Percentiles rank a stretch among this genome's conserved stretches.
phyloP scores from a whole-genome alignment of 1,140 invertebrate genomes.

The Dendroctonus valens region DNA sequence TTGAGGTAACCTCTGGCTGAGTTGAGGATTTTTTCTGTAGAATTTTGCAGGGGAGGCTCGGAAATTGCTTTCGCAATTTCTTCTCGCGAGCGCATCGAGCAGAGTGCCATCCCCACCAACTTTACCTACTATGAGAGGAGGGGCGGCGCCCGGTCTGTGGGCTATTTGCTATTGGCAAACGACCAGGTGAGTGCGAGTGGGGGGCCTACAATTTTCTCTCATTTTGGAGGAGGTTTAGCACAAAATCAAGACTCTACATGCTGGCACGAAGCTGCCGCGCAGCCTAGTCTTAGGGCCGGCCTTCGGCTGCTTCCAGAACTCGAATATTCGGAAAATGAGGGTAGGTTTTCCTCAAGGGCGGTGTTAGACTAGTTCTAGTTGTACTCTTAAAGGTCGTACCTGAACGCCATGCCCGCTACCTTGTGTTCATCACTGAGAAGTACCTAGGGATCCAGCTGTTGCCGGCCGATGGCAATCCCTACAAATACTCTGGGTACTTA shows the following conservation, averaged over 20 bases:
- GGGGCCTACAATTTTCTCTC: conserved; percentile 2
- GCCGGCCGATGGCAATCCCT: conserved; percentile 72
- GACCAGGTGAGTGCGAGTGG: conserved; percentile 35
- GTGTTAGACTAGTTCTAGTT: neutral
- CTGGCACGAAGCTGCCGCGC: conserved; percentile 60
- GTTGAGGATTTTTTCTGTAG: neutral
- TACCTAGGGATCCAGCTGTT: conserved; percentile 67
- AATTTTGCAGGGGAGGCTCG: conserved; percentile 41
- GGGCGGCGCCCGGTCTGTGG: conserved; percentile 27
- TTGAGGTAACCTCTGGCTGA: conserved; percentile 4
- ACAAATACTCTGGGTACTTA: conserved; percentile 62
- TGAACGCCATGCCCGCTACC: conserved; percentile 50
- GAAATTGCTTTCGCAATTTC: conserved; percentile 8
- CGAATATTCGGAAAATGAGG: conserved; percentile 57
- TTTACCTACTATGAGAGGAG: conserved; percentile 50
- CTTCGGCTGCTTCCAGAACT: conserved; percentile 52
- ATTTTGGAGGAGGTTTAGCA: conserved; percentile 51
- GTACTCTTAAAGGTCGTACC: too few species aligned
- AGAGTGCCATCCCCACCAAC: conserved; percentile 59
- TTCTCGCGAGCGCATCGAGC: conserved; percentile 58
- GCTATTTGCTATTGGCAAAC: conserved; percentile 41
- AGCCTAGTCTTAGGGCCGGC: conserved; percentile 65
- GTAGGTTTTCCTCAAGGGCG: conserved; percentile 42
- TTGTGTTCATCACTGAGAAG: conserved; percentile 63
- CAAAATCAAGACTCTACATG: conserved; percentile 68